Base-by-base conservation (phyloP, 1,140 invertebrate genomes). In the Ruditapes philippinarum region DNA sequence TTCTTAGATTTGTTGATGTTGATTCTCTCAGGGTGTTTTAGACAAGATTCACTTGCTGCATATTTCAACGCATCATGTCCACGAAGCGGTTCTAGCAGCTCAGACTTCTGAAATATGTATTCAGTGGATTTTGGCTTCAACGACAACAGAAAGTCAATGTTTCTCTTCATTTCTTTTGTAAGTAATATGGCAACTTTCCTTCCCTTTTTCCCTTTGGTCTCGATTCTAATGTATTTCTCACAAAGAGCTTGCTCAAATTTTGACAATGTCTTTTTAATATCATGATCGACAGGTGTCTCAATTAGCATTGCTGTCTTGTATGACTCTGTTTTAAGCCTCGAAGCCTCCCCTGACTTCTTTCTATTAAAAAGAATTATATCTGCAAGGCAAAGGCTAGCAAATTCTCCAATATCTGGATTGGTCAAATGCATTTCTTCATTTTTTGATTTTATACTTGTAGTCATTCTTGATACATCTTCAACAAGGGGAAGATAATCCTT, bases 121-220 rank as follows among this genome's bases (percentile, higher is more conserved):
- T 74, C 70, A 49, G 45, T 49, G 19, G 45, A 19, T 19, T 49
- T 49, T 49, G 7, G n/a, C n/a, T 65, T 65, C 60, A 11, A 9
- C n/a, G 60, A 14, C 36, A 78, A 5, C 14, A 78, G 38, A 28
- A 49, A 49, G 74, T 78, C 74, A 14, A 82, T 60, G 11, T 40
- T 57, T 74, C 22, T 42, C 51, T 90, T 88, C 42, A 73, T 87
- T 31, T 40, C 11, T 3, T 80, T 62, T 3, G 83, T 87, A 51
- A 90, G 45, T 68, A n/a, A n/a, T n/a, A n/a, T n/a, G n/a, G n/a
- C n/a, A n/a, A n/a, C n/a, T n/a, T n/a, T n/a, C n/a, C n/a, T 65
- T 54, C 82, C 89, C 33, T 73, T 86, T 74, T 70, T 90, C 31
- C 89, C 89, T 38, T 49, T 38, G 19, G 84, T 57, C 38, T 90